Evolutionary conservation across 2,888 invertebrate genomes (phyloP).

Genomic region (Diarsia dahlii): DNA sequence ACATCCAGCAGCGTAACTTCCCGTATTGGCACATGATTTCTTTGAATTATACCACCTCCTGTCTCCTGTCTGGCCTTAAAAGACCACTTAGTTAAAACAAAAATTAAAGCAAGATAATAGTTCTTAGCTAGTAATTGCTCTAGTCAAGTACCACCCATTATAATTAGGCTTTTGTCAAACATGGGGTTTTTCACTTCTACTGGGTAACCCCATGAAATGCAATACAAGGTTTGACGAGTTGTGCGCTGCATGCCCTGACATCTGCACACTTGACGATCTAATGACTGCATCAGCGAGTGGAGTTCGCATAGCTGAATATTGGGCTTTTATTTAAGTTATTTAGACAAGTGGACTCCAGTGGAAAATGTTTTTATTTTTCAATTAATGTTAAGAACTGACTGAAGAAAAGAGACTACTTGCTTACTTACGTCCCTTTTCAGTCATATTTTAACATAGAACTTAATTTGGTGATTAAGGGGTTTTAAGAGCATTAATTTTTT

Average conservation of each 20-base stretch:
- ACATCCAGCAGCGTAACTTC: constrained; percentile 53
- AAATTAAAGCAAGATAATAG: neutral
- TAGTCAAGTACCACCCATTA: neutral
- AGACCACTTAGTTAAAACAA: neutral
- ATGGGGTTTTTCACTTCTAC: too few relatives aligned
- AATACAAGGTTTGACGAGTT: neutral
- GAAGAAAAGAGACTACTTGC: too few relatives aligned
- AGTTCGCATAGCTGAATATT: too few relatives aligned
- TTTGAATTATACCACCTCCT: constrained; percentile 11
- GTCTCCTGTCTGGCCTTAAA: neutral
- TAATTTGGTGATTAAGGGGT: neutral
- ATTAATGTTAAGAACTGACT: constrained; percentile 2
- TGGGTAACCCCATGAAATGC: neutral
- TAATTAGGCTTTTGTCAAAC: neutral
- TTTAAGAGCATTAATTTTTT: neutral
- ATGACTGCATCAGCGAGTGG: too few relatives aligned
- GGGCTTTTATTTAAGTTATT: too few relatives aligned
- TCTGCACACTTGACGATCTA: too few relatives aligned
- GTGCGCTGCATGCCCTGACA: too few relatives aligned
- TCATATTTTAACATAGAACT: constrained; percentile 1
- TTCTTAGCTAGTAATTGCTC: neutral
- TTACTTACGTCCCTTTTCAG: neutral
- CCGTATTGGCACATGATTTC: constrained; percentile 21
- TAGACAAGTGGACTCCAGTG: neutral
- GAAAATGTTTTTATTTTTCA: neutral